Evolutionary conservation across 1,140 invertebrate species (phyloP).

Genomic region (Octopus sinensis): DNA sequence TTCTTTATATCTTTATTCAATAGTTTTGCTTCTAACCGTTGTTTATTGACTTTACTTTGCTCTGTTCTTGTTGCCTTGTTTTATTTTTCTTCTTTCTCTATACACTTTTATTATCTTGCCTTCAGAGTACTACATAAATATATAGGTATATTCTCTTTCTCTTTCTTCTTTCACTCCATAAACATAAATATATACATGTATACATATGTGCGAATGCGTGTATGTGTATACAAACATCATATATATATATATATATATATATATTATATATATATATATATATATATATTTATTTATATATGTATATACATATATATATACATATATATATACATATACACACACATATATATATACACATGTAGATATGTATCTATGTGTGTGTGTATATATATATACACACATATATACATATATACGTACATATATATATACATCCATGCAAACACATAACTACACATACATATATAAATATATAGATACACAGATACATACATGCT

Average conservation of each 20-base stretch:
- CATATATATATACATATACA: background rate
- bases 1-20: too few relatives aligned
- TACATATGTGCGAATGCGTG: background rate
- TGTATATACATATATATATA: background rate
- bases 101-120: too few relatives aligned
- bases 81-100: too few relatives aligned
- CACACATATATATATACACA: background rate
- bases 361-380: background rate
- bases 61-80: too few relatives aligned
- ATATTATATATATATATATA: constrained; percentile 1
- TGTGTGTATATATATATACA: background rate
- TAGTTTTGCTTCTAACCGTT: too few relatives aligned
- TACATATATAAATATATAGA: too few relatives aligned
- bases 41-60: too few relatives aligned
- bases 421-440: background rate
- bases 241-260: constrained; percentile 5
- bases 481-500: too few relatives aligned
- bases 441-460: too few relatives aligned
- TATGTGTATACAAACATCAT: background rate
- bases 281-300: background rate
- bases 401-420: background rate
- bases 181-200: background rate
- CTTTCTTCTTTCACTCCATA: too few relatives aligned
- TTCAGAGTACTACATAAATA: too few relatives aligned
- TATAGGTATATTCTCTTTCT: too few relatives aligned